Evolutionary conservation across 2,797 vertebrate species (phyloP).

Genomic region (Argentina silus): DNA sequence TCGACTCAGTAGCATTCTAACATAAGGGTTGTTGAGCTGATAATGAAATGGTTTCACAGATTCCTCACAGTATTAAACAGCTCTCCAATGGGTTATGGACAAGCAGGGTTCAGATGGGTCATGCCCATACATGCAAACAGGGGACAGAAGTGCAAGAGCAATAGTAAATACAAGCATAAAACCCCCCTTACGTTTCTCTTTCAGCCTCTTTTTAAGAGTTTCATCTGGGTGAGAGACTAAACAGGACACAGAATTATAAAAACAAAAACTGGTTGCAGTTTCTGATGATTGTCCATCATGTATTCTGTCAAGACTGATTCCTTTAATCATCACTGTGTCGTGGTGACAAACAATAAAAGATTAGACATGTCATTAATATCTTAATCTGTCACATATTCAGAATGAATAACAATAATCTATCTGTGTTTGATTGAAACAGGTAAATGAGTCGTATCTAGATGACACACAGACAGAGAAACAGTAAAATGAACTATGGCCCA

Average conservation of each 20-base stretch:
- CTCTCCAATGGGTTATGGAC: slow-evolving; percentile 72
- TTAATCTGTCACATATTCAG: not conserved
- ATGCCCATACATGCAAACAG: slow-evolving; percentile 80
- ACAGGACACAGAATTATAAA: slow-evolving; percentile 72
- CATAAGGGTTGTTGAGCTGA: not conserved
- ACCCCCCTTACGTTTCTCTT: slow-evolving; percentile 96
- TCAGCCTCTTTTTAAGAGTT: slow-evolving; percentile 97
- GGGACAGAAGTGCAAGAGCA: slow-evolving; percentile 58
- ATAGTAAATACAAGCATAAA: slow-evolving; percentile 68
- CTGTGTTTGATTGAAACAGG: not conserved
- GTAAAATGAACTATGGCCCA: not conserved
- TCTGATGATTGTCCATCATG: slow-evolving; percentile 22
- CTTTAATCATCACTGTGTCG: not conserved
- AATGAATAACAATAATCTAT: not conserved
- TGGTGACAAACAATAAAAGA: slow-evolving; percentile 1
- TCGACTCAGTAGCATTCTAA: not conserved
- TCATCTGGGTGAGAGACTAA: slow-evolving; percentile 89
- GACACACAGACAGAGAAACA: not conserved
- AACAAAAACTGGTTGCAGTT: slow-evolving; percentile 52
- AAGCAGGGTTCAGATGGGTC: slow-evolving; percentile 81
- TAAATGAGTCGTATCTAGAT: not conserved
- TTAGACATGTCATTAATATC: not conserved
- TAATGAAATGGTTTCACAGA: slow-evolving; percentile 22
- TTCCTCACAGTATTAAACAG: slow-evolving; percentile 28
- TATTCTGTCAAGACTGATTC: not conserved